Base-by-base conservation (phyloP, 2,888 invertebrate genomes). In the Harpalus rubripes region DNA sequence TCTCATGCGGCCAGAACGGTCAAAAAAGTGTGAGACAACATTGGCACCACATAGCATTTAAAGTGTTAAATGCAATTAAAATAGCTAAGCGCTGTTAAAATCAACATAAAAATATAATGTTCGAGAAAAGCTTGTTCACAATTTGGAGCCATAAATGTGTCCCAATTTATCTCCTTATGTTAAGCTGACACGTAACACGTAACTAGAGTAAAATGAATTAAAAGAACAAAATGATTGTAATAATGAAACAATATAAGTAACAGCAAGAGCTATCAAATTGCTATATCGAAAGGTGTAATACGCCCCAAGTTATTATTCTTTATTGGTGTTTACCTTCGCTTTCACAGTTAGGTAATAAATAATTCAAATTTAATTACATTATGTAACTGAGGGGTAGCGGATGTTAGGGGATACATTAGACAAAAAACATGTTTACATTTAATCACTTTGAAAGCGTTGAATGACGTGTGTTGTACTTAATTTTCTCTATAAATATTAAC, bases 361-460 rank as follows among this genome's bases (percentile, higher is more conserved):
- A 74, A 83, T 74, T 83, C 72, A 83, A 83, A 61, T 83, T 74
- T 83, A 83, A 83, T 83, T 83, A 83, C 83, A 83, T 83, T 72
- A 83, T 59, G 68, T 76, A 83, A 74, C 12, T 74, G 59, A 22
- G 41, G 16, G 83, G 76, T 16, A 58, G 26, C 56, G 68, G 58
- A 61, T 41, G 63, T 65, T 81, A 61, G 59, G 44, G 72, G 83
- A 74, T 44, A 41, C 72, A 74, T 74, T 74, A 74, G 72, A 78
- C 78, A 59, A 74, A 74, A 74, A 74, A 74, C 72, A 74, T 91
- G 90, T 91, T 91, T 91, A 89, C 90, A 89, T 91, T 91, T 91
- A 91, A 91, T 91, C 90, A 90, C 89, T 88, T 87, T 91, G 90
- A 91, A 91, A 91, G 91, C 90, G 89, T 89, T 82, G 32, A 74